Conservation (phyloP, 2,888 invertebrate species). For the Carcina quercana region DNA sequence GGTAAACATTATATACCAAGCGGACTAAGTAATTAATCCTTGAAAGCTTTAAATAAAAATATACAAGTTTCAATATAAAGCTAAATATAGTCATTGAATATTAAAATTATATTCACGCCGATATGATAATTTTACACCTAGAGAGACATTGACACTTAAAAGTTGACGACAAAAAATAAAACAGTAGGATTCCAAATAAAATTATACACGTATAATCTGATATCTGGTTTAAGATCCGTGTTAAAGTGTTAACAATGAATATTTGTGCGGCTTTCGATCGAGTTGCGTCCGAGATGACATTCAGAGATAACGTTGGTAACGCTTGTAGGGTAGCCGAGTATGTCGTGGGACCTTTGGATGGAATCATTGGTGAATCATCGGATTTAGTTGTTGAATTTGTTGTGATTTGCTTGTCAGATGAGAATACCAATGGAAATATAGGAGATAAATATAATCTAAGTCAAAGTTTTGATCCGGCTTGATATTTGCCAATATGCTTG, state of each 20-base stretch:
- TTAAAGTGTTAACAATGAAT: slow-evolving; percentile 55
- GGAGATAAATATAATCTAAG: too few relatives aligned
- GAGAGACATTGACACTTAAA: too few relatives aligned
- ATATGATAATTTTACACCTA: too few relatives aligned
- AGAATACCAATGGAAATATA: too few relatives aligned
- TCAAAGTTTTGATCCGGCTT: too few relatives aligned
- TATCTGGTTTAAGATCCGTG: slow-evolving; percentile 41
- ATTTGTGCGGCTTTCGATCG: slow-evolving; percentile 17
- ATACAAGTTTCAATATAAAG: too few relatives aligned
- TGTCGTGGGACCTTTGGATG: slow-evolving; percentile 18
- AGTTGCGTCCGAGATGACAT: slow-evolving; percentile 4
- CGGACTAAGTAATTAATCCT: too few relatives aligned
- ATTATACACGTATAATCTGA: slow-evolving; percentile 37
- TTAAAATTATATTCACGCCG: too few relatives aligned
- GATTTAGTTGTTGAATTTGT: slow-evolving; percentile 17
- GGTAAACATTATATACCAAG: too few relatives aligned
- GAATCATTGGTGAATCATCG: slow-evolving; percentile 18
- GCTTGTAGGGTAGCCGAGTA: slow-evolving; percentile 28
- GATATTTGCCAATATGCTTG: too few relatives aligned
- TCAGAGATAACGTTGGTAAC: slow-evolving; percentile 8
- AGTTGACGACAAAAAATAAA: slow-evolving; percentile 16
- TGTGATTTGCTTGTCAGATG: slow-evolving; percentile 16
- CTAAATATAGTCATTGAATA: too few relatives aligned
- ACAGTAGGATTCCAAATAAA: slow-evolving; percentile 44
- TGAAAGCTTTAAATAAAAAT: too few relatives aligned